Percentiles rank a stretch among this genome's conserved stretches.
Conservation (phyloP, 1,140 invertebrate species). For the Parasteatoda tepidariorum region DNA sequence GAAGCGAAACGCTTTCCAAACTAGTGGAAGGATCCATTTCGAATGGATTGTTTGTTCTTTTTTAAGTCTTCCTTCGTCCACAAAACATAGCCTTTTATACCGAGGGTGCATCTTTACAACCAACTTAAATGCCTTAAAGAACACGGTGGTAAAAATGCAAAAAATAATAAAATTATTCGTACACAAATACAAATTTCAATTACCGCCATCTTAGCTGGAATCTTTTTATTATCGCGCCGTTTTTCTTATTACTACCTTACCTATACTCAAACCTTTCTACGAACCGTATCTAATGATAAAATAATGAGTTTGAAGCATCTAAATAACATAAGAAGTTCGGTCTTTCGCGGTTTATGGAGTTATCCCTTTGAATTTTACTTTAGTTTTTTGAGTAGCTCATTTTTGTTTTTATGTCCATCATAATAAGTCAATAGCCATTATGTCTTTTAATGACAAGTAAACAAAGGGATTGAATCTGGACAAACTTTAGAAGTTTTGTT, state of each 20-base stretch:
- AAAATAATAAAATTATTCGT: background rate
- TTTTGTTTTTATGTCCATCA: background rate
- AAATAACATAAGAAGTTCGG: constrained; percentile 22
- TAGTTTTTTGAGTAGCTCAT: constrained; percentile 41
- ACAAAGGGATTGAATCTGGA: constrained; percentile 32
- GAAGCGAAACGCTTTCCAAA: background rate
- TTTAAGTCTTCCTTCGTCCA: background rate
- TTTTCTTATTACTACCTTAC: constrained; percentile 37
- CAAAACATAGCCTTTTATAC: background rate
- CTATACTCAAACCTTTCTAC: constrained; percentile 40
- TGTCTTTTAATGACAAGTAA: constrained; percentile 42
- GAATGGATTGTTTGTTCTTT: background rate
- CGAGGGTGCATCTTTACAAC: background rate
- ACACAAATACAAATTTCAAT: constrained; percentile 55
- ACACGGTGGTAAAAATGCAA: background rate
- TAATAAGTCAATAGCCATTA: constrained; percentile 47
- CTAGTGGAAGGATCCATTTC: background rate
- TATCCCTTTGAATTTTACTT: constrained; percentile 14
- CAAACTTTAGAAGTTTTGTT: background rate
- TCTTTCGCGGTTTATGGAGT: constrained; percentile 13
- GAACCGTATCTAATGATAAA: constrained; percentile 53
- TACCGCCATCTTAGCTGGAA: background rate
- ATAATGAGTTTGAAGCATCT: constrained; percentile 44
- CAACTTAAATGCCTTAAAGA: background rate
- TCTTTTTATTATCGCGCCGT: constrained; percentile 40